phyloP scores from a whole-genome alignment of 1,140 invertebrate genomes.

The Drosophila pectinifera region DNA sequence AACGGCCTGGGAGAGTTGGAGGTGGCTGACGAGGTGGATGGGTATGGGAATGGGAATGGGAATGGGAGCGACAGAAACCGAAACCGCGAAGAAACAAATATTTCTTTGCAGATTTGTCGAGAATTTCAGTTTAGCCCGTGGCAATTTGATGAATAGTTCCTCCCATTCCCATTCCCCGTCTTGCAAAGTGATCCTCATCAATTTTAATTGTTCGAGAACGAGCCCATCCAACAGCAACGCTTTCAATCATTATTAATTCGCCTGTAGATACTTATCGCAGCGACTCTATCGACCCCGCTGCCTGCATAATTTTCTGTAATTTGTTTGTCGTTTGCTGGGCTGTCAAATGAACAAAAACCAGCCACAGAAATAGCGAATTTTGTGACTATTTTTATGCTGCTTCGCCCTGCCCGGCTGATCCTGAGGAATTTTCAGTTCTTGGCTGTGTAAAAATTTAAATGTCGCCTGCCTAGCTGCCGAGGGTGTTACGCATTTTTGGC shows the following conservation, averaged over 20 bases:
- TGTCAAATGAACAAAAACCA: constrained; percentile 63
- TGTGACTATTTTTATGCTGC: constrained; percentile 64
- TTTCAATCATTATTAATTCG: constrained; percentile 68
- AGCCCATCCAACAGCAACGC: constrained; percentile 33
- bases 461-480: constrained; percentile 30
- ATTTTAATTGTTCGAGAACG: constrained; percentile 60
- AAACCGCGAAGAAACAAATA: constrained; percentile 24
- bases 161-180: constrained; percentile 11
- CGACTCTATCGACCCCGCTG: constrained; percentile 21
- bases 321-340: constrained; percentile 54
- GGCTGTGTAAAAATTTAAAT: constrained; percentile 47
- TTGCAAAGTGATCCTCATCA: constrained; percentile 51
- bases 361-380: constrained; percentile 53
- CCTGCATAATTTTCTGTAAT: constrained; percentile 64
- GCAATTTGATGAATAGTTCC: constrained; percentile 48
- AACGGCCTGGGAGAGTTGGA: constrained; percentile 37
- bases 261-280: constrained; percentile 28
- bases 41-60: constrained; percentile 3
- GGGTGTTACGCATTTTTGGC: constrained; percentile 42
- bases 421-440: constrained; percentile 65
- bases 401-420: constrained; percentile 62
- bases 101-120: constrained; percentile 49
- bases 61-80: constrained; percentile 14
- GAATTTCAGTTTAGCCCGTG: constrained; percentile 40
- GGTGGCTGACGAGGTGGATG: constrained; percentile 9